phyloP scores from a whole-genome alignment of 2,797 vertebrate species.

The Otolemur crassicaudatus region DNA sequence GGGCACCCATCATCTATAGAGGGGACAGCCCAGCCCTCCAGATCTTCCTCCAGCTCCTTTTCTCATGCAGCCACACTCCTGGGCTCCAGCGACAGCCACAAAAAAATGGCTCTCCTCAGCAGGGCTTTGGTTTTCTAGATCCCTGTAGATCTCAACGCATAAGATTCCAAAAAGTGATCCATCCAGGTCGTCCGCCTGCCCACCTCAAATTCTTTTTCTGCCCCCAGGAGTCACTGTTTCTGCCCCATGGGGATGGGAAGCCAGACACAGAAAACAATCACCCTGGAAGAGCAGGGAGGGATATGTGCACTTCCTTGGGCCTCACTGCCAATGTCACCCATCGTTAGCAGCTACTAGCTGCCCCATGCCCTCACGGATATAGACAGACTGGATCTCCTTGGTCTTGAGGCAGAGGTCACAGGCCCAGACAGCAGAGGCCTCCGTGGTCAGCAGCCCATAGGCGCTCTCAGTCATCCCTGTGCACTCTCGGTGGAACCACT shows the following conservation, averaged over 20 bases:
- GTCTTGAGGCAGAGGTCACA: constrained; percentile 99
- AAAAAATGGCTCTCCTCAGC: not conserved
- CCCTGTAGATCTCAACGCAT: constrained; percentile 27
- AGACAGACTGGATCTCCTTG: constrained; percentile 99
- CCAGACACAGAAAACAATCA: not conserved
- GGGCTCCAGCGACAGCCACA: not conserved
- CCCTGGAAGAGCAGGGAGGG: constrained; percentile 35
- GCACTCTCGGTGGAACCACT: constrained; percentile 99
- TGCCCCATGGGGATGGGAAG: constrained; percentile 17
- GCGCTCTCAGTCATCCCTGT: constrained; percentile 97
- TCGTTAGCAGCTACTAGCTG: constrained; percentile 97
- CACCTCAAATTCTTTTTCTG: constrained; percentile 28
- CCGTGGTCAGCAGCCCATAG: constrained; percentile 96
- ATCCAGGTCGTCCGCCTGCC: constrained; percentile 53
- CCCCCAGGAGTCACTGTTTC: constrained; percentile 51
- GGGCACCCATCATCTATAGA: not conserved
- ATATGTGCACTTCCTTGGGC: not conserved
- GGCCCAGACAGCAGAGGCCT: constrained; percentile 97
- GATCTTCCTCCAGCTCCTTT: constrained; percentile 5
- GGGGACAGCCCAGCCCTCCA: not conserved
- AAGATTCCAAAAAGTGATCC: constrained; percentile 28
- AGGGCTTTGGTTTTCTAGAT: constrained; percentile 59
- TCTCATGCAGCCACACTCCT: constrained; percentile 9
- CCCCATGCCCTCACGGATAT: constrained; percentile 96
- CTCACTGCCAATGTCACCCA: constrained; percentile 87